Conservation (phyloP, 2,888 invertebrate species). For the Zhuqinia jingwanae region DNA sequence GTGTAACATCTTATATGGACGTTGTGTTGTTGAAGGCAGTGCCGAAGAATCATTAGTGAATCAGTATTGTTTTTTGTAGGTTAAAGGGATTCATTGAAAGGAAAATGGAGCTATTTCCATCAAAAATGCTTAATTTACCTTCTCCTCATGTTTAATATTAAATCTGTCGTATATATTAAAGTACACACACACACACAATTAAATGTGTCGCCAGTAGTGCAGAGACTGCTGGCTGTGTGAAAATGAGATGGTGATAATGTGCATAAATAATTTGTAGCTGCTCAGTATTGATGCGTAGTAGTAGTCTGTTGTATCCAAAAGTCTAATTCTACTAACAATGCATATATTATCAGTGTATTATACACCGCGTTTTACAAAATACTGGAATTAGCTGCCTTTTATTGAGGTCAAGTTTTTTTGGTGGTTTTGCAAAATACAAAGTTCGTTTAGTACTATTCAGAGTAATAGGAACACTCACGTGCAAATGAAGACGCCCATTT, state of each 20-base stretch:
- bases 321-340: too few species aligned
- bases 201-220: not conserved
- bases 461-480: too few species aligned
- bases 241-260: conserved; percentile 36
- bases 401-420: conserved; percentile 38
- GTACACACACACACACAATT: not conserved
- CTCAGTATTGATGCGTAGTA: conserved; percentile 22
- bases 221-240: too few species aligned
- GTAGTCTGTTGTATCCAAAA: too few species aligned
- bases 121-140: conserved; percentile 18
- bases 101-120: conserved; percentile 25
- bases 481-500: not conserved
- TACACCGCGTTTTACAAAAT: not conserved
- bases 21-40: not conserved
- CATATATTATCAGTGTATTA: not conserved
- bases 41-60: not conserved
- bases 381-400: not conserved
- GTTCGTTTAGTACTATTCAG: too few species aligned
- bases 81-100: conserved; percentile 29
- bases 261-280: conserved; percentile 19
- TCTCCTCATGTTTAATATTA: conserved; percentile 6
- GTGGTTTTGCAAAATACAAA: not conserved
- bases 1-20: too few species aligned
- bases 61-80: conserved; percentile 45
- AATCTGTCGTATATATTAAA: conserved; percentile 1